These are phyloP conservation scores for Chrysolina oricalcia DNA, from an alignment of 2,888 invertebrate genomes.

Conservation along the genomic window DNA sequence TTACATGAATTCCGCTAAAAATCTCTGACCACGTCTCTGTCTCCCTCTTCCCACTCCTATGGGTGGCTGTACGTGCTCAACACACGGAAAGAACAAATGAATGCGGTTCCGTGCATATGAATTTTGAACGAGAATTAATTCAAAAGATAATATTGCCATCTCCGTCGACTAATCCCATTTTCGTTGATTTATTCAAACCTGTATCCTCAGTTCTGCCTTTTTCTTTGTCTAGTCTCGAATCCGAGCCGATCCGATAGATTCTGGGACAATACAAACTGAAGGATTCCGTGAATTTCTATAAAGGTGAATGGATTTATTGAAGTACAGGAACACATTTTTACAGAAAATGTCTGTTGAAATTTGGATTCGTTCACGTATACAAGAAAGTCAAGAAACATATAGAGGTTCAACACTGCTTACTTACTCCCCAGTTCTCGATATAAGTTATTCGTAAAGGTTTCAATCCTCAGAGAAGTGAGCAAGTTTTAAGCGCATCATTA, in stretches of 20 bases:
- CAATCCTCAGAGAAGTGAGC: no score
- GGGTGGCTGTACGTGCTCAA: slow-evolving; percentile 55
- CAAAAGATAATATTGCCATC: slow-evolving; percentile 62
- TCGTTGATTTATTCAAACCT: slow-evolving; percentile 57
- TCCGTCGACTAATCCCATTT: slow-evolving; percentile 60
- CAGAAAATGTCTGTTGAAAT: no score
- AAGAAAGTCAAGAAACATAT: no score
- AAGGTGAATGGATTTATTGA: no score
- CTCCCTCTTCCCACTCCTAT: slow-evolving; percentile 32
- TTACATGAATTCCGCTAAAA: background rate
- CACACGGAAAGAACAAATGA: slow-evolving; percentile 58
- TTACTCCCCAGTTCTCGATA: no score
- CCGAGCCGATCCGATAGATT: slow-evolving; percentile 16
- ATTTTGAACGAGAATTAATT: slow-evolving; percentile 67
- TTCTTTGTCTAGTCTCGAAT: background rate
- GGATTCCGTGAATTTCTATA: no score
- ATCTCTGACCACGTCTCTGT: slow-evolving; percentile 3
- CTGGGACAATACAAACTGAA: no score
- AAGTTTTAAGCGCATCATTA: no score
- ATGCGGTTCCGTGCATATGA: slow-evolving; percentile 64
- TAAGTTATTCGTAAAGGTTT: no score
- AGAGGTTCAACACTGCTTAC: no score
- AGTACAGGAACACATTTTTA: no score
- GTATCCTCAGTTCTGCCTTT: slow-evolving; percentile 32
- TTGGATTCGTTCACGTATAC: no score